These are phyloP conservation scores for Sthenelais limicola DNA, from an alignment of 2,888 invertebrate species.

Conservation along the genomic window DNA sequence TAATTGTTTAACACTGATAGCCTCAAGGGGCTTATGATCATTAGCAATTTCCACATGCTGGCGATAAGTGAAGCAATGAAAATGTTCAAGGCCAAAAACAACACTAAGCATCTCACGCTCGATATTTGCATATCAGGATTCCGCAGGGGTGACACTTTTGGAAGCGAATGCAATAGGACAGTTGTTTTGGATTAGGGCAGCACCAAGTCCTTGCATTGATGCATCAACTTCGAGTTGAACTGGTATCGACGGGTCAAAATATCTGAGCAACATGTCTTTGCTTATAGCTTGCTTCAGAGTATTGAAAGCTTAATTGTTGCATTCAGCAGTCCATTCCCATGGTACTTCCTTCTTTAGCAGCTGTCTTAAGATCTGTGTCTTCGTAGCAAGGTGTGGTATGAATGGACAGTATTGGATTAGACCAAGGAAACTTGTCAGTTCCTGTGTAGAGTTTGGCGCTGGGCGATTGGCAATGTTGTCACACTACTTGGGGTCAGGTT, in stretches of 20 bases:
- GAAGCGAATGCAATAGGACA: constrained; percentile 55
- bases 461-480: too few relatives aligned
- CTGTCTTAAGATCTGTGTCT: too few relatives aligned
- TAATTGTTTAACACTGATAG: constrained; percentile 40
- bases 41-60: constrained; percentile 48
- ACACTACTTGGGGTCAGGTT: too few relatives aligned
- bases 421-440: too few relatives aligned
- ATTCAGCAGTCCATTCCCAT: too few relatives aligned
- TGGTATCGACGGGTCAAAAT: constrained; percentile 39
- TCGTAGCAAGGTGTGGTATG: too few relatives aligned
- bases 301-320: too few relatives aligned
- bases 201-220: constrained; percentile 52
- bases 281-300: too few relatives aligned
- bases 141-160: constrained; percentile 53
- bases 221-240: constrained; percentile 30
- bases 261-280: too few relatives aligned
- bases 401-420: too few relatives aligned
- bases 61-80: constrained; percentile 53
- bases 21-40: constrained; percentile 55
- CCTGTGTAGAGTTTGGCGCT: too few relatives aligned
- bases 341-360: too few relatives aligned
- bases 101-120: constrained; percentile 53
- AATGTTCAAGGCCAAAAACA: constrained; percentile 52
- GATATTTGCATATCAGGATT: constrained; percentile 54
- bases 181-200: constrained; percentile 52